Base-by-base conservation (phyloP, 2,113 vertebrate genomes). In the Tautogolabrus adspersus region DNA sequence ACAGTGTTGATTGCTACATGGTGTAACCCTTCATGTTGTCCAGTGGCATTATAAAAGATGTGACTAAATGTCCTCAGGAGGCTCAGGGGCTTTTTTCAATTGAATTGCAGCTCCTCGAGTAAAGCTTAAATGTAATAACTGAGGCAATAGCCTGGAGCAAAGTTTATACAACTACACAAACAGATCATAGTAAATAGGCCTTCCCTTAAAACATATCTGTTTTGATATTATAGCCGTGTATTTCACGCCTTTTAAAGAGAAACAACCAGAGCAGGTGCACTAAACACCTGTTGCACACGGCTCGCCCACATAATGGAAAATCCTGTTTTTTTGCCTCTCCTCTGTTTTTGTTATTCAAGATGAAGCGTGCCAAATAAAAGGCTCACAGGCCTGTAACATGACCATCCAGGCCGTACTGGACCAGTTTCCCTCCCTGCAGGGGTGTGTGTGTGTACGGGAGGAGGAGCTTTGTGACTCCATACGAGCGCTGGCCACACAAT, bases 281-380 rank as follows among this genome's bases (percentile, higher is more conserved):
- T 59, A 75, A 75, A 38, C 88, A 88, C 75, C 77, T 83, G 69
- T 58, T 81, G 63, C 21, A 62, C 70, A 78, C 42, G 23, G 52
- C 49, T 58, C 26, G 8, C 10, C 62, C 3, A 1, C 58, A 74
- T 15, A 74, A 9, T 66, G 59, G 77, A 75, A 90, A 91, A 89
- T 77, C 80, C 77, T 71, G 77, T 84, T 89, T 82, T 73, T 86
- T 67, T 87, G 6, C 81, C 58, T 80, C 72, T 37, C 62, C 60
- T 34, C 57, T 75, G 76, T 89, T 88, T 88, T 49, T 89, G 77
- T 75, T 66, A 70, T 86, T 92, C 66, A 89, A 96, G 97, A 91
- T 89, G 93, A 93, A 69, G 77, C 81, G 75, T 97, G 96, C 85
- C 92, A 93, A 82, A 90, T 94, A 81, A 95, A 91, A 82, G 93